Conservation (phyloP, 2,797 vertebrate genomes). For the Pseudochromis fuscus region DNA sequence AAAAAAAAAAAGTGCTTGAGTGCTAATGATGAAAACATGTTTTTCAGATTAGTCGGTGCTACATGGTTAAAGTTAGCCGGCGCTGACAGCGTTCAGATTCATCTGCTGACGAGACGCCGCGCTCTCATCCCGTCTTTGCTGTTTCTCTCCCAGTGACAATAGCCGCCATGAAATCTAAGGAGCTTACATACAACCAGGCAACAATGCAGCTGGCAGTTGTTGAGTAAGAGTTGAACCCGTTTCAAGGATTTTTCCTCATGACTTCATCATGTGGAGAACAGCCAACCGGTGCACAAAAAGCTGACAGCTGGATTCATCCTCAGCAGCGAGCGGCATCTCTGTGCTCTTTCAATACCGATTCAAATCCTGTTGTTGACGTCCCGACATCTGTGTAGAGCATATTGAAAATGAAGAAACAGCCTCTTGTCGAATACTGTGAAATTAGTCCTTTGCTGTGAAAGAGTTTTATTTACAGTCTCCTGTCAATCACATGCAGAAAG, state of each 20-base stretch:
- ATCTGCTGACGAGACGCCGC: conserved; percentile 15
- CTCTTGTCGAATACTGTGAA: conserved; percentile 32
- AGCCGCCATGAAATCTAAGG: conserved; percentile 40
- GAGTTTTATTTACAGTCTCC: background rate
- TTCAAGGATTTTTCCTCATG: conserved; percentile 57
- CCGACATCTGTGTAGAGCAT: conserved; percentile 32
- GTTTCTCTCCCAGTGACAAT: conserved; percentile 42
- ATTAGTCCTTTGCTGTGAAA: conserved; percentile 10
- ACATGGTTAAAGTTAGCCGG: background rate
- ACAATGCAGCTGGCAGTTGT: conserved; percentile 41
- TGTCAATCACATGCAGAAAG: background rate
- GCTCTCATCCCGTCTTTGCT: conserved; percentile 2
- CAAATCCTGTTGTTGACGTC: conserved; percentile 38
- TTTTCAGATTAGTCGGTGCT: background rate
- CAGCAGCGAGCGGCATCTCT: conserved; percentile 1
- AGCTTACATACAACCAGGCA: conserved; percentile 43
- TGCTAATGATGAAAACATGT: background rate
- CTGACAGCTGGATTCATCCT: conserved; percentile 50
- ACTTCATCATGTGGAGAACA: conserved; percentile 42
- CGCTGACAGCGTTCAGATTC: background rate
- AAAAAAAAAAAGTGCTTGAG: background rate
- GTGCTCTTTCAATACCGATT: conserved; percentile 26
- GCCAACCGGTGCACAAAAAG: conserved; percentile 11
- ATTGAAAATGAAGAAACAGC: conserved; percentile 5
- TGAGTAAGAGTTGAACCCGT: conserved; percentile 50